Evolutionary conservation across 2,113 vertebrate species (phyloP), one percentile per base, ranked within the genome.

Genomic region (Elgaria multicarinata): DNA sequence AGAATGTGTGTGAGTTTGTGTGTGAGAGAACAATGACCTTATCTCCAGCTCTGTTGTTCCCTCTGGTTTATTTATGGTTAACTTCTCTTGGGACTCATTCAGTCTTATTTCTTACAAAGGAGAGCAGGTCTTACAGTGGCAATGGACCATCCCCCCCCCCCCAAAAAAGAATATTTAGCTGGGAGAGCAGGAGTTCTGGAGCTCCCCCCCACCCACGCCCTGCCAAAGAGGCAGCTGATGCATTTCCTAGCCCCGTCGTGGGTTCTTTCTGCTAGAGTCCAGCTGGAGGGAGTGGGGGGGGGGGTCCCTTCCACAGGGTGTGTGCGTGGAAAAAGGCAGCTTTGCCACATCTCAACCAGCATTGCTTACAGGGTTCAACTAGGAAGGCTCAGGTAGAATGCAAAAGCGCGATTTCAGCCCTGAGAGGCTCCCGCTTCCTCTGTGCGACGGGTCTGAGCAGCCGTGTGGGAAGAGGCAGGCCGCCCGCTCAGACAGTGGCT

Each of bases 121-220:
- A 66, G 12, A 14, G 2, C 12, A 66, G 42, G 6, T 24, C 46
- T n/a, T 62, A 2, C 2, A 3, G 12, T 6, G 55, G 33, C 39
- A 24, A n/a, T 0, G 1, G 20, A 67, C 71, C 28, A 39, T 12
- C 84, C 53, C 86, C 26, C 62, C n/a, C n/a, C n/a, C n/a, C n/a
- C n/a, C n/a, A n/a, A n/a, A n/a, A 26, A 66, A 62, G 53, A 83
- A 39, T 74, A 83, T 24, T 24, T 33, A 0, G 0, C n/a, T 44
- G 44, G 18, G 58, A 71, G 55, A 44, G 20, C 4, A 3, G 58
- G 18, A 58, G 2, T 0, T 69, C 89, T 90, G 53, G 88, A 90
- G 93, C 36, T 13, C 46, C 90, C 86, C 53, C 81, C 90, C 92
- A 93, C 93, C 91, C 79, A 75, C 62, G 93, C 92, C 24, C 90